Evolutionary conservation across 2,888 invertebrate genomes (phyloP).

Genomic region (Ptycholaimellus sp.): DNA sequence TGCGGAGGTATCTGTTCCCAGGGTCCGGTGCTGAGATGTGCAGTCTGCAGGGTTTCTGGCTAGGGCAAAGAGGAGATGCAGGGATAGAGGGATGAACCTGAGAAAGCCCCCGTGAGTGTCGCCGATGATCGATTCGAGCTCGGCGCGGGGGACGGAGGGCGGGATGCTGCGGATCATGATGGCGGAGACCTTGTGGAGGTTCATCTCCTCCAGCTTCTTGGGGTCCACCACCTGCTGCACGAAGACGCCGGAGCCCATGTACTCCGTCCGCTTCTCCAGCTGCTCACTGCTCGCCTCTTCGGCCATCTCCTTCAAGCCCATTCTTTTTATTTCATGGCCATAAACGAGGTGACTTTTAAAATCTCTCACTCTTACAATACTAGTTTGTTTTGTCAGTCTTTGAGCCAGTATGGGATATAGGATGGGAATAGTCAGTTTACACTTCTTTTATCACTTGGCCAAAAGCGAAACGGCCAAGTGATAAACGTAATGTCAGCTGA

Average conservation of each 20-base stretch:
- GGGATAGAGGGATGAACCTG: not conserved
- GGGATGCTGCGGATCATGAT: not conserved
- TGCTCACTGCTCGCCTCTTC: not conserved
- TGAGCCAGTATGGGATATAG: no score
- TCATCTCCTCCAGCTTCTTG: conserved; percentile 5
- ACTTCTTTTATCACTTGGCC: no score
- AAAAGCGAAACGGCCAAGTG: no score
- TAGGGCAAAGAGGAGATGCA: not conserved
- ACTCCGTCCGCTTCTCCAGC: not conserved
- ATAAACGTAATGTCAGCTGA: no score
- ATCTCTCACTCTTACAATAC: no score
- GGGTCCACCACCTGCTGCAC: conserved; percentile 1
- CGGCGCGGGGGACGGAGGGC: not conserved
- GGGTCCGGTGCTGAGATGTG: conserved; percentile 4
- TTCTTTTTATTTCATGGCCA: no score
- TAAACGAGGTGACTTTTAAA: no score
- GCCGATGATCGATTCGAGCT: conserved; percentile 5
- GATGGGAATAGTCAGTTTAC: no score
- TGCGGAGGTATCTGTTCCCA: not conserved
- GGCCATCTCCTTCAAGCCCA: conserved; percentile 3
- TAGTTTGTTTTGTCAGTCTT: no score
- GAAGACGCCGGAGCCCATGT: conserved; percentile 1
- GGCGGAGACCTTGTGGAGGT: conserved; percentile 2
- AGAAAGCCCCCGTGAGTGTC: conserved; percentile 8
- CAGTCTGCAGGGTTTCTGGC: no score